These are phyloP conservation scores for Baryphthengus martii DNA, from an alignment of 2,113 vertebrate genomes.

Conservation along the genomic window DNA sequence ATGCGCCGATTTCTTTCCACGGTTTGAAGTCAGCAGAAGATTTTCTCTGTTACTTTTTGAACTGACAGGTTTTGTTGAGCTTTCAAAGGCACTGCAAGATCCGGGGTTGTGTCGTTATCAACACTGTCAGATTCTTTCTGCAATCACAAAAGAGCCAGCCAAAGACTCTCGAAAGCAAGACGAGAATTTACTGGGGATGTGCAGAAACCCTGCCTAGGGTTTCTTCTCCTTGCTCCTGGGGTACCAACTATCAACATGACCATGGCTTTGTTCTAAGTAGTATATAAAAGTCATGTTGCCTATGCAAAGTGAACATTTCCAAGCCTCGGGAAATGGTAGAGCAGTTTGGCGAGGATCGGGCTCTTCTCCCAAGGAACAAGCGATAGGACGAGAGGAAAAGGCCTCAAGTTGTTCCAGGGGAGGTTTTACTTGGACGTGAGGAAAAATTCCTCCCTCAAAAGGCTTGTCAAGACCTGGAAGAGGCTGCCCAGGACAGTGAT, in stretches of 20 bases:
- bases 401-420: too few relatives aligned
- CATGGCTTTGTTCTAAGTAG: not conserved
- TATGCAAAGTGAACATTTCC: not conserved
- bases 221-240: not conserved
- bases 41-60: constrained; percentile 49
- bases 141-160: constrained; percentile 15
- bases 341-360: not conserved
- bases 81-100: constrained; percentile 50
- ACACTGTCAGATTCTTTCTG: constrained; percentile 28
- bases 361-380: too few relatives aligned
- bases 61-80: constrained; percentile 31
- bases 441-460: too few relatives aligned
- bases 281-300: not conserved
- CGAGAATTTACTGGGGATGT: constrained; percentile 13
- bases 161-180: not conserved
- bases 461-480: too few relatives aligned
- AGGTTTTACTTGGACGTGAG: too few relatives aligned
- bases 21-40: constrained; percentile 26
- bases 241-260: not conserved
- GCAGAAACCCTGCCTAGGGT: not conserved
- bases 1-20: not conserved
- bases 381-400: too few relatives aligned
- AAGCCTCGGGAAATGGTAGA: not conserved
- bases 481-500: too few relatives aligned
- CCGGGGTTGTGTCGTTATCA: constrained; percentile 24